Base-by-base conservation (phyloP, 2,113 vertebrate species). In the Sinocyclocheilus maitianheensis region DNA sequence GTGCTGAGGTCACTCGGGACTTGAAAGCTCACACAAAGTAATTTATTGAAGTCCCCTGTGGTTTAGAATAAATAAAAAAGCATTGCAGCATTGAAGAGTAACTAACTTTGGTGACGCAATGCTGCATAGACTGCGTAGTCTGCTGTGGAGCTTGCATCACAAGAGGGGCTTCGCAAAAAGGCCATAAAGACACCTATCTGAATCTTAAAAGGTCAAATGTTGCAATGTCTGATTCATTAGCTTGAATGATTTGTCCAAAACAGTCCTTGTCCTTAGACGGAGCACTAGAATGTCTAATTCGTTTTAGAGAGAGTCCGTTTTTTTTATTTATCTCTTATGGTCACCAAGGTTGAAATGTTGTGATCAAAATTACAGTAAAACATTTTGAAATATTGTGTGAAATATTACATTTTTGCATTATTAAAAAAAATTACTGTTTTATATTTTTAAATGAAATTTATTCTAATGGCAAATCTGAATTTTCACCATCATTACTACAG, bases 1-100 rank as follows among this genome's bases (percentile, higher is more conserved):
- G 51, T 14, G 65, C 89, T 89, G 77, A 90, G 85, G 60, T 75
- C 76, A 88, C 87, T 84, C 24, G 10, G 71, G 55, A 69, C 88
- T 83, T 90, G 86, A 83, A 89, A 89, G 86, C 26, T 8, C 14
- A 65, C 43, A 69, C 86, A 84, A 75, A 80, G 88, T 90, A 82
- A 85, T 86, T 88, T 89, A 88, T 90, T 86, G 81, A 82, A 67
- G 37, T 46, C 10, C 5, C 16, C 20, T 14, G 51, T 40, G 22
- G 37, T 16, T 80, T 18, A 46, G 40, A 62, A n/a, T 55, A 58
- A 7, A 20, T 24, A 80, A 43, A 63, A 62, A 7, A 65, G 58
- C 4, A 75, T n/a, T 9, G 7, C 22, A 13, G 40, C 0, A 1
- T 74, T 13, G 3, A 75, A 75, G 2, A 48, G 43, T 46, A 46